Percentiles rank a stretch among this genome's conserved stretches.
Conservation (phyloP, 2,113 vertebrate species). For the Willisornis vidua region DNA sequence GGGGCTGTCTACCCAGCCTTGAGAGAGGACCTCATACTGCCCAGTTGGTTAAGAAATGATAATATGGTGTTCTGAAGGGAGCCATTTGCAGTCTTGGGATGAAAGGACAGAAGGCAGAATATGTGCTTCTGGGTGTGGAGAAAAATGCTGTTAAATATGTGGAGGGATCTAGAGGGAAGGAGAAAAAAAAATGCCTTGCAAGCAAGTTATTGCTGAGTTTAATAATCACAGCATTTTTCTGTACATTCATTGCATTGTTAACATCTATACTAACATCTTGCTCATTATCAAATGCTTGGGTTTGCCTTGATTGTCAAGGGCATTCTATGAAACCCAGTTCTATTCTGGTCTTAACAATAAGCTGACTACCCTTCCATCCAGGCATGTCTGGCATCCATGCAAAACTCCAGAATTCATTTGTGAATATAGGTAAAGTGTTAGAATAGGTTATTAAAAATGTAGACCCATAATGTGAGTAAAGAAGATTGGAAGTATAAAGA, state of each 20-base stretch:
- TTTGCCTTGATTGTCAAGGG: constrained; percentile 37
- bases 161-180: background rate
- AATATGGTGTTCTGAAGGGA: background rate
- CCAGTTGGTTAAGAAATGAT: background rate
- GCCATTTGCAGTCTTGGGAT: background rate
- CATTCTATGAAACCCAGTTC: constrained; percentile 12
- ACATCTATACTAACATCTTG: background rate
- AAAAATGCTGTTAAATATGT: background rate
- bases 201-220: background rate
- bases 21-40: background rate
- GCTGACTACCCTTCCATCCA: background rate
- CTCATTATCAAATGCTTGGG: background rate
- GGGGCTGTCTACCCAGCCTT: background rate
- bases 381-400: background rate
- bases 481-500: constrained; percentile 13
- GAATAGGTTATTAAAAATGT: constrained; percentile 35
- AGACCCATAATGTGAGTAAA: background rate
- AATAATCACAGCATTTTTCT: background rate
- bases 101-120: background rate
- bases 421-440: constrained; percentile 23
- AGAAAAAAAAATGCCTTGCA: background rate
- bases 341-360: background rate
- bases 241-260: background rate
- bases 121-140: background rate
- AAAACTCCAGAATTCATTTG: background rate